Base-by-base conservation (phyloP, 1,140 invertebrate species). In the Agraylea sexmaculata region DNA sequence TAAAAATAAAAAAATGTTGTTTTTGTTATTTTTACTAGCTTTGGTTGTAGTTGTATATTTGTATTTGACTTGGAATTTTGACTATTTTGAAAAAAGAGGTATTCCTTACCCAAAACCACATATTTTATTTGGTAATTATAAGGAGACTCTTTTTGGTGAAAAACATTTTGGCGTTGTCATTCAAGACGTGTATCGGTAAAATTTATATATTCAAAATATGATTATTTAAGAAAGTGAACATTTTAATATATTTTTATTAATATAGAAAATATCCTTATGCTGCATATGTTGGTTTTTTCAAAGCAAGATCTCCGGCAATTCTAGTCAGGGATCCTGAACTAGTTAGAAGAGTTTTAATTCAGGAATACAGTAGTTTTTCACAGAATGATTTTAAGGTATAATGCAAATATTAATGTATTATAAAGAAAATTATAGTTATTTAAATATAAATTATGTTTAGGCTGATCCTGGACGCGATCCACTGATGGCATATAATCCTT, bases 321-420 rank as follows among this genome's bases (percentile, higher is more conserved):
- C 55, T 74, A 0, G 52, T 71, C 10, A 58, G 64, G 2, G 70
- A 74, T 49, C 60, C 60, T 3, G 62, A 69, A 15, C 45, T 70
- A 1, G 53, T 70, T 4, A 65, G 64, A 39, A 40, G 51, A 20
- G 56, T 72, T 15, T 29, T 66, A 0, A 47, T 69, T 1, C 60
- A 61, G 39, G 60, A 60, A 42, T 63, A 59, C 40, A 45, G 50
- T 7, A 30, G 47, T 37, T 64, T 62, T 37, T 21, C 41, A 19
- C 42, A 50, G 12, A 42, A 42, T 16, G 40, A 42, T 21, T 42
- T 27, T 51, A 46, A 51, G 31, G 44, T 31, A 23, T n/a, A n/a
- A n/a, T n/a, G n/a, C n/a, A n/a, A n/a, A 18, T 34, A 12, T 37
- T 18, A 4, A n/a, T 13, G 6, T 25, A 25, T n/a, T 25, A 25